Conservation (phyloP, 2,888 invertebrate species). For the Amblyjoppa proteus region DNA sequence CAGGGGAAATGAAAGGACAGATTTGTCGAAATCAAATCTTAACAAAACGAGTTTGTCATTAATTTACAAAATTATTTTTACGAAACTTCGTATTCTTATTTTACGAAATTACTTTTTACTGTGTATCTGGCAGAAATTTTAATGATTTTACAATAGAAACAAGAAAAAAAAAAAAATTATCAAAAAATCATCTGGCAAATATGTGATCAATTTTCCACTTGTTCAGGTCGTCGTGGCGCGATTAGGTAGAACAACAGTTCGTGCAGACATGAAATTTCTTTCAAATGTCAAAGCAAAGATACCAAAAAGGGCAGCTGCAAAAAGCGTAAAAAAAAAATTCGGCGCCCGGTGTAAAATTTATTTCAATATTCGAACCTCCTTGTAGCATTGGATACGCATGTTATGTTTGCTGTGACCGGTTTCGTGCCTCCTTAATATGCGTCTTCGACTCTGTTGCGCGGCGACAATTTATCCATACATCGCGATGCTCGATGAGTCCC, state of each 20-base stretch:
- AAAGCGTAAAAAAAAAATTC: neutral
- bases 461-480: slow-evolving; percentile 44
- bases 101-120: too few relatives aligned
- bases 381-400: neutral
- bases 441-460: slow-evolving; percentile 58
- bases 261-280: neutral
- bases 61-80: too few relatives aligned
- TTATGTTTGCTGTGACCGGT: slow-evolving; percentile 48
- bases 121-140: neutral
- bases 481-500: slow-evolving; percentile 6
- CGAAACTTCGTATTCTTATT: too few relatives aligned
- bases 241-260: too few relatives aligned
- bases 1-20: too few relatives aligned
- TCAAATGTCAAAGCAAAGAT: neutral
- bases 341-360: neutral
- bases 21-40: too few relatives aligned
- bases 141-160: neutral
- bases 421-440: slow-evolving; percentile 51
- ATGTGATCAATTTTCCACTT: neutral
- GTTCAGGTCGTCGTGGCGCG: neutral
- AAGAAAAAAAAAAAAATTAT: neutral
- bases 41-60: too few relatives aligned
- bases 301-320: neutral
- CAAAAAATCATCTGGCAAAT: neutral
- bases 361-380: neutral